Conservation (phyloP, 2,797 vertebrate genomes). For the Spinus olivaceus region DNA sequence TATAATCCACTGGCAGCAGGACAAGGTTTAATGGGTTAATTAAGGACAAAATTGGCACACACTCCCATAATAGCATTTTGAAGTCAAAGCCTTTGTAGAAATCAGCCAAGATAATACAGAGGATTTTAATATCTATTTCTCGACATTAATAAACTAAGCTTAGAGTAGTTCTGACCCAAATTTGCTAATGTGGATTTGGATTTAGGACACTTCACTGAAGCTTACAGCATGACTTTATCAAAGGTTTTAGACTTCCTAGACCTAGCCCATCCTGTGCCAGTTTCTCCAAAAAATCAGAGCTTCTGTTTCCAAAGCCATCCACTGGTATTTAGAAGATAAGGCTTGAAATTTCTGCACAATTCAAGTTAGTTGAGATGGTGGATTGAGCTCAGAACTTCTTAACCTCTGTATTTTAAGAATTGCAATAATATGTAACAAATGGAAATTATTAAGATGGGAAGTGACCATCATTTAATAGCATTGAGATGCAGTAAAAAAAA, state of each 20-base stretch:
- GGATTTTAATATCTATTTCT: constrained; percentile 21
- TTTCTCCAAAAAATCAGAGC: neutral
- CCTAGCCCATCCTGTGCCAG: neutral
- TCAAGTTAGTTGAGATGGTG: neutral
- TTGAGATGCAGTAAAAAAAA: neutral
- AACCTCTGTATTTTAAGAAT: neutral
- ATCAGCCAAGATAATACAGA: neutral
- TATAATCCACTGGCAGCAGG: neutral
- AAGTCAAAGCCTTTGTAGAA: neutral
- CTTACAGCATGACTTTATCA: neutral
- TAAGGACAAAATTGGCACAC: neutral
- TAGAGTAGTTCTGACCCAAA: constrained; percentile 7
- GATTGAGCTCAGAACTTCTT: neutral
- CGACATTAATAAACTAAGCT: neutral
- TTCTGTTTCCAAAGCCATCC: neutral
- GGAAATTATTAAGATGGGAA: neutral
- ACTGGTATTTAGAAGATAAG: neutral
- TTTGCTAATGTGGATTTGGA: neutral
- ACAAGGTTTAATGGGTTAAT: neutral
- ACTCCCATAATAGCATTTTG: neutral
- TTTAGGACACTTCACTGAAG: neutral
- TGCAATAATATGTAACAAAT: neutral
- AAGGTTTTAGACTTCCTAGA: neutral
- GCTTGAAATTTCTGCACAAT: neutral
- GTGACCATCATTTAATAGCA: neutral